Percentiles rank a stretch among this genome's conserved stretches.
phyloP scores from a whole-genome alignment of 2,888 invertebrate genomes.

The Phortica okadai region DNA sequence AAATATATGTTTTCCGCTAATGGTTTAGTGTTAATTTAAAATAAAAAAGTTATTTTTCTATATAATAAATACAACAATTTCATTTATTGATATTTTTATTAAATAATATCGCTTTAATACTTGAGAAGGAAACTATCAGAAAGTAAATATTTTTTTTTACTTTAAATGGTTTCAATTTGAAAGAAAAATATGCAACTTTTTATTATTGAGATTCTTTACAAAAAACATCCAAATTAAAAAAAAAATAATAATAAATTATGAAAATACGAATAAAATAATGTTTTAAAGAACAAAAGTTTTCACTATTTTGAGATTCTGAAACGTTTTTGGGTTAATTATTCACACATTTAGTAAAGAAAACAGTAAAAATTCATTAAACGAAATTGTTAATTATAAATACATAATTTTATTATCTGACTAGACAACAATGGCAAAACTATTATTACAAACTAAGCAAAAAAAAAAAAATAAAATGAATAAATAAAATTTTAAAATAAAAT shows the following conservation, averaged over 20 bases:
- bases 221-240: not conserved
- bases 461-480: not conserved
- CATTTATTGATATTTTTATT: constrained; percentile 57
- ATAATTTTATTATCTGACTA: constrained; percentile 33
- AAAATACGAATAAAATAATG: constrained; percentile 16
- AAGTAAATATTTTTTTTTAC: constrained; percentile 30
- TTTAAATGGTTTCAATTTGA: not conserved
- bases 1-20: not conserved
- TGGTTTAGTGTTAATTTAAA: not conserved
- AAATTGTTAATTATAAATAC: too few relatives aligned
- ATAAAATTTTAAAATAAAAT: not conserved
- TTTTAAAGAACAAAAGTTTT: constrained; percentile 19
- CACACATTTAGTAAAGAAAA: not conserved
- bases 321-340: not conserved
- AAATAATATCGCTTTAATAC: constrained; percentile 67
- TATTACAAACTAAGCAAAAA: not conserved
- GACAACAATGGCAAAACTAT: constrained; percentile 40
- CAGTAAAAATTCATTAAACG: too few relatives aligned
- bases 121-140: constrained; percentile 62
- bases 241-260: not conserved
- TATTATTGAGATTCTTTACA: not conserved
- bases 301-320: constrained; percentile 5
- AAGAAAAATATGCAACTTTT: too few relatives aligned
- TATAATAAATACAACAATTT: constrained; percentile 29
- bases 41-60: constrained; percentile 10